Base-by-base conservation (phyloP, 2,113 vertebrate species). In the Laticauda colubrina region DNA sequence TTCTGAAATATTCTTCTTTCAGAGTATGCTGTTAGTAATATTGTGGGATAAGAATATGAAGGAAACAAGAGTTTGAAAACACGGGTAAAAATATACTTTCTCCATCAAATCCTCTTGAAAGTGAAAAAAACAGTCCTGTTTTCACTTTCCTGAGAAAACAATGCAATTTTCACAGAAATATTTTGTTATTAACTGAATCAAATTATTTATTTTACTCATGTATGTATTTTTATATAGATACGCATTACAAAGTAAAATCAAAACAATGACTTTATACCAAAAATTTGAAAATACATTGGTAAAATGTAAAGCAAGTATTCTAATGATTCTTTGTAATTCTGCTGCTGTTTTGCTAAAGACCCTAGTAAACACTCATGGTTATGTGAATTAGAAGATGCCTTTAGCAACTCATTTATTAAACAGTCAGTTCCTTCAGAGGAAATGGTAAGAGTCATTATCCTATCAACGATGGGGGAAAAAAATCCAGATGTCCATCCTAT, bases 351-450 rank as follows among this genome's bases (percentile, higher is more conserved):
- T 96, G 95, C 94, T 96, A 96, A 95, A 94, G 92, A 96, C 96
- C 95, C 95, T 95, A 96, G 96, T 96, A 97, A 96, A 92, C 96
- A 92, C 94, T 96, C 94, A 96, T 23, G 95, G 96, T 96, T 97
- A 96, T 87, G 94, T 96, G 96, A 96, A 93, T 94, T 96, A 95
- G 81, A 96, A 97, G 97, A 96, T 56, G 97, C 98, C 98, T 96
- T 97, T 90, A 98, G 98, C 98, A 97, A 98, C 96, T 98, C 97
- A 97, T 98, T 98, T 98, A 95, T 98, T 98, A 98, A 97, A 97
- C 95, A 98, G 97, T 97, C 97, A 97, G 97, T 94, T 98, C 95
- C 95, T 96, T 96, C 95, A 94, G 96, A 97, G 89, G 89, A 97
- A 95, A 96, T 90, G 93, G 95, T 90, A 94, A 97, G 90, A 96